Percentiles rank a stretch among this genome's conserved stretches.
phyloP scores from a whole-genome alignment of 2,797 vertebrate species.

The Geotrypetes seraphini region DNA sequence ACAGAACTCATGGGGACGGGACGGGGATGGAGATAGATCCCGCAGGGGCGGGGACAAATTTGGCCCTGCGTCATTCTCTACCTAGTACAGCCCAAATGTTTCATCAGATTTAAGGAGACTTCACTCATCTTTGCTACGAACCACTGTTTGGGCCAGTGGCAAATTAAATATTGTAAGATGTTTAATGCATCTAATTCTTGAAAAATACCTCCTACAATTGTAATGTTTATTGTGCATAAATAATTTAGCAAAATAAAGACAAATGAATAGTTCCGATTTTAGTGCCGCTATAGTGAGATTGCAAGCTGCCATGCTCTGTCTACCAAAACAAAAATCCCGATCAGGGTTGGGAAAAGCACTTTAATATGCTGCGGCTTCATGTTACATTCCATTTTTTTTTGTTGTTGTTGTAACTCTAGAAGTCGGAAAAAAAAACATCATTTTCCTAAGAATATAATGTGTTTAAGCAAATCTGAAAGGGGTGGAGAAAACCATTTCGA shows the following conservation, averaged over 20 bases:
- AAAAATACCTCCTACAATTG: constrained; percentile 26
- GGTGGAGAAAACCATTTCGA: constrained; percentile 46
- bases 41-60: too few relatives aligned
- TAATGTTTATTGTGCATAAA: constrained; percentile 27
- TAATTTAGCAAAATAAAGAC: constrained; percentile 36
- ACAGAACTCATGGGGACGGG: too few relatives aligned
- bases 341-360: constrained; percentile 43
- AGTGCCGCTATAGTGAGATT: constrained; percentile 26
- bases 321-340: constrained; percentile 26
- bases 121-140: too few relatives aligned
- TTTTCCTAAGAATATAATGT: constrained; percentile 67
- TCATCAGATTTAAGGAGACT: too few relatives aligned
- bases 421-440: constrained; percentile 63
- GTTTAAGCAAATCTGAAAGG: constrained; percentile 60
- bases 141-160: too few relatives aligned
- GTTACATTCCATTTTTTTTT: constrained; percentile 80
- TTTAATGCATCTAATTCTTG: constrained; percentile 23
- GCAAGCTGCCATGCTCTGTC: constrained; percentile 25
- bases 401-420: constrained; percentile 86
- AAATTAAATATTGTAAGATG: constrained; percentile 16
- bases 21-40: too few relatives aligned
- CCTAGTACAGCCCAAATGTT: too few relatives aligned
- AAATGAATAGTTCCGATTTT: constrained; percentile 13
- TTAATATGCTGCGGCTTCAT: constrained; percentile 68
- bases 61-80: too few relatives aligned